Conservation (phyloP, 1,140 invertebrate genomes). For the Grapholita molesta region DNA sequence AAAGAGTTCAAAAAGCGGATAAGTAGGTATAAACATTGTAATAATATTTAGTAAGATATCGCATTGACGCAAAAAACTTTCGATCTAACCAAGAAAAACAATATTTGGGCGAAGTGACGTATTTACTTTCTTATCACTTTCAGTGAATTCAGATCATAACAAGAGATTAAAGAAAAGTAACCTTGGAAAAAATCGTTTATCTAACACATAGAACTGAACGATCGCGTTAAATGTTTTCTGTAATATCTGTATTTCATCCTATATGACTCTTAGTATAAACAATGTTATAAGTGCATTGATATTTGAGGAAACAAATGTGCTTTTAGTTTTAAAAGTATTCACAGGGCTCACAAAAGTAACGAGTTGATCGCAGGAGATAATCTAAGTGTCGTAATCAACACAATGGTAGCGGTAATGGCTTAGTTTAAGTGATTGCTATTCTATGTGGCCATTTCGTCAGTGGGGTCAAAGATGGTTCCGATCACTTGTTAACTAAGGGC, state of each 20-base stretch:
- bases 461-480: background rate
- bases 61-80: background rate
- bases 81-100: background rate
- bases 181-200: background rate
- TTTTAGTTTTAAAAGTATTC: background rate
- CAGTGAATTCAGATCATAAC: background rate
- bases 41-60: background rate
- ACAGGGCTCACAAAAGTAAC: background rate
- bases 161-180: background rate
- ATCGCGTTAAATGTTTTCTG: no score
- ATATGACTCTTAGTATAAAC: background rate
- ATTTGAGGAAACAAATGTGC: background rate
- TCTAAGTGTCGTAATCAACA: background rate
- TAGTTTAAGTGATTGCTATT: constrained; percentile 16
- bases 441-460: background rate
- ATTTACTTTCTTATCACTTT: background rate
- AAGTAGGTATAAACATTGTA: background rate
- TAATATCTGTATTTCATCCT: background rate
- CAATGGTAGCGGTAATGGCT: constrained; percentile 3
- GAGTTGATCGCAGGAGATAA: background rate
- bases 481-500: background rate
- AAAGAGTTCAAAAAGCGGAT: no score
- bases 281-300: background rate
- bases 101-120: background rate
- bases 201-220: background rate